Evolutionary conservation across 2,888 invertebrate species (phyloP), one percentile per base, ranked within the genome.

Genomic region (Protonemura montana): DNA sequence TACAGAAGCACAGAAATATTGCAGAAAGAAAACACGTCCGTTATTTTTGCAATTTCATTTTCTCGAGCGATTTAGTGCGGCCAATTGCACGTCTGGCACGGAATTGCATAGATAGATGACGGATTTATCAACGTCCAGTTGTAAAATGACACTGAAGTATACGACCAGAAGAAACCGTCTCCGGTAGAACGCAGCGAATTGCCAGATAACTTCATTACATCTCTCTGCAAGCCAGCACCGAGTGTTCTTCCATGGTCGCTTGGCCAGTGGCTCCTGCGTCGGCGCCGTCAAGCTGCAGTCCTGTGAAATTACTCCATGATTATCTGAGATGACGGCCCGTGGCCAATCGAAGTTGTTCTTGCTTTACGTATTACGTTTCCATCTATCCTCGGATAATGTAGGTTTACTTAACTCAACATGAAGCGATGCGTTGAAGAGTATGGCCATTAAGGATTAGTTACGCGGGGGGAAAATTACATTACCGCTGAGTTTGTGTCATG

Each of bases 11-110:
- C 59, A 59, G 30, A 41, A 83, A 41, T 41, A 41, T 26, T n/a
- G 26, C 42, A 35, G n/a, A 35, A 7, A 30, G 42, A 41, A 76
- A 84, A 76, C 84, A 76, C 6, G 28, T 59, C 84, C 25, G 25
- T 76, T 84, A 84, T 84, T 25, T 76, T 84, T 81, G 81, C 30
- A 30, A 81, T 81, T 81, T 81, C 81, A 76, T 84, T 84, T 42
- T 59, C 29, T 84, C 76, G 5, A 84, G 27, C 26, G 76, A 59
- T 84, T 84, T 59, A 26, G 84, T 84, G 76, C 27, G 59, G 27
- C 84, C 84, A 84, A 84, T 84, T 84, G 76, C 26, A 2, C 27
- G 84, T 84, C 84, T 84, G 25, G 76, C 27, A 84, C 2, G 76
- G 13, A 26, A 76, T 84, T 84, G 29, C 28, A 35, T 28, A 25